phyloP scores from a whole-genome alignment of 2,888 invertebrate species.

The Latrodectus hesperus region DNA sequence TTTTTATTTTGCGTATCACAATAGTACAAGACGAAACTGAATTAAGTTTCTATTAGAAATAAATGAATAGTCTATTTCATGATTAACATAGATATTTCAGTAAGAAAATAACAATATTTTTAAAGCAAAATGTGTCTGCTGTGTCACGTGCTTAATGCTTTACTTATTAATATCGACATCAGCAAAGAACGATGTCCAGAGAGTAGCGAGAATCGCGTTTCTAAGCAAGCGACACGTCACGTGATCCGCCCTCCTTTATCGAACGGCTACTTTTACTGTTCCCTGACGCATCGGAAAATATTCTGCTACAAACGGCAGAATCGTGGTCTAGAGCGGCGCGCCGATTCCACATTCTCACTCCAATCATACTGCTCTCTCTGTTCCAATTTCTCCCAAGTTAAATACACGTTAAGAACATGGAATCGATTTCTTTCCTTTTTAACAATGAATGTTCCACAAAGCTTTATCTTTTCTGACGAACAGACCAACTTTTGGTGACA shows the following conservation, averaged over 20 bases:
- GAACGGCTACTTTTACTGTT: slow-evolving; percentile 62
- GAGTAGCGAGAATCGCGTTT: slow-evolving; percentile 12
- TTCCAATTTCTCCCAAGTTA: background rate
- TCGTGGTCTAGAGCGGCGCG: background rate
- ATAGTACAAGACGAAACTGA: too few species aligned
- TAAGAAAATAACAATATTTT: too few species aligned
- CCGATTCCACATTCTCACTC: background rate
- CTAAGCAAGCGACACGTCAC: slow-evolving; percentile 41
- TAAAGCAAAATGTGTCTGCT: too few species aligned
- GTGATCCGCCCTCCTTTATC: slow-evolving; percentile 65
- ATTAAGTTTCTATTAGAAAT: too few species aligned
- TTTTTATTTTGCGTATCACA: too few species aligned
- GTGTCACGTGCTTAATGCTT: too few species aligned
- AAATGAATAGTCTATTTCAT: too few species aligned
- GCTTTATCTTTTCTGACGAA: too few species aligned
- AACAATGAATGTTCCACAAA: background rate
- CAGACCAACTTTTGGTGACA: too few species aligned
- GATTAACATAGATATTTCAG: too few species aligned
- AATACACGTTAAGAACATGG: background rate
- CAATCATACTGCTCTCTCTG: background rate
- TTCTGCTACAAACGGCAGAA: slow-evolving; percentile 51
- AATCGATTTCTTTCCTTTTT: background rate
- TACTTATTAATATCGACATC: too few species aligned
- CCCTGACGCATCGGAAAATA: slow-evolving; percentile 56
- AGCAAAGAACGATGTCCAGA: too few species aligned